Conservation (phyloP, 2,888 invertebrate species). For the Gastracanthus pulcherrimus region DNA sequence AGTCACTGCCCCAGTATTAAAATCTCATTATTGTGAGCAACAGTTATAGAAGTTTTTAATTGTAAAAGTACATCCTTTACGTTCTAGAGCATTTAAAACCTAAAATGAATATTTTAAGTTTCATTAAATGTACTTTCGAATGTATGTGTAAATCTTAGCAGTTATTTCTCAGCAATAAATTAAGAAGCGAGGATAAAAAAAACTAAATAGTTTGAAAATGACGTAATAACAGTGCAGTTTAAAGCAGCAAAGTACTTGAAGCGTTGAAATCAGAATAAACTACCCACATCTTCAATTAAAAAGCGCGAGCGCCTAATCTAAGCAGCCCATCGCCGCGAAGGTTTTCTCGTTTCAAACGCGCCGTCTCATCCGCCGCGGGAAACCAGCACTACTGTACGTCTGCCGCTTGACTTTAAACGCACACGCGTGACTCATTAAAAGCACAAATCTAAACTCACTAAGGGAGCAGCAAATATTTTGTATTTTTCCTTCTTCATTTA, state of each 20-base stretch:
- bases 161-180: background rate
- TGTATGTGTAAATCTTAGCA: no score
- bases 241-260: background rate
- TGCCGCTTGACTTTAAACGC: conserved; percentile 1
- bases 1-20: no score
- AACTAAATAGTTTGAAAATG: background rate
- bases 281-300: conserved; percentile 36
- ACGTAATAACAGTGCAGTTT: conserved; percentile 1
- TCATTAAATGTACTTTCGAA: no score
- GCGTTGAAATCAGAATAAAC: conserved; percentile 29
- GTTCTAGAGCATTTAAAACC: no score
- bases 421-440: conserved; percentile 43
- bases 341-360: conserved; percentile 37
- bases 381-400: background rate
- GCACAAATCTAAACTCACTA: conserved; percentile 34
- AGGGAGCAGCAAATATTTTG: background rate
- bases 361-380: conserved; percentile 13
- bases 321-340: conserved; percentile 36
- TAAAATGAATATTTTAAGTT: no score
- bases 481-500: background rate
- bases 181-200: background rate
- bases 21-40: no score
- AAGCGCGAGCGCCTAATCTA: conserved; percentile 26
- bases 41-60: no score
- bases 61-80: no score